Base-by-base conservation (phyloP, 2,888 invertebrate genomes). In the Iselma pallidipennis region DNA sequence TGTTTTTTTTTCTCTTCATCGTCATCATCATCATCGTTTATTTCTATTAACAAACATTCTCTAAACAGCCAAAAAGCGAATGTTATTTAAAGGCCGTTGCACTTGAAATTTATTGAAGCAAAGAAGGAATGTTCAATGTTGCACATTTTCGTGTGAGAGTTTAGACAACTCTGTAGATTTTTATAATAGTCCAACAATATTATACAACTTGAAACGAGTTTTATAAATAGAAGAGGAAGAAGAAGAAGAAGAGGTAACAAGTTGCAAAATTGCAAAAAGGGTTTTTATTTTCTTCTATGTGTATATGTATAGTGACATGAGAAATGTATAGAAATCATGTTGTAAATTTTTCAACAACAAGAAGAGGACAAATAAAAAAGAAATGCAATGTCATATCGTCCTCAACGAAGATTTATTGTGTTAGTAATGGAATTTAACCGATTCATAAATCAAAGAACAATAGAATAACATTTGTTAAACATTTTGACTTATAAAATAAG, bases 81-180 rank as follows among this genome's bases (percentile, higher is more conserved):
- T 52, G 56, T 48, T 61, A 45, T 45, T 10, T 31, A 48, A 61
- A 61, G 61, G 61, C 29, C 61, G 49, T 51, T 61, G 61, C 57
- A 61, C 61, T 57, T 53, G 61, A 57, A 45, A 55, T 28, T 55
- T 55, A 54, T 55, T 60, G 26, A 60, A 31, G 55, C 60, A 53
- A 45, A 21, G 45, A 19, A 37, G 12, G 45, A 45, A 45, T 45
- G 33, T 33, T 33, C 33, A 33, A 33, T 33, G 42, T 45, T 45
- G 42, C 42, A 12, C 6, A 45, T 45, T 45, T 45, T 45, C 21
- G 45, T 21, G 9, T 21, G 6, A 25, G 4, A 25, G 25, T 4
- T n/a, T 25, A 25, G 25, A 25, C 6, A 25, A 25, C 25, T 3
- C 6, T 25, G 25, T 3, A 4, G 3, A 25, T 25, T 25, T 25